Evolutionary conservation across 2,888 invertebrate genomes (phyloP).

Genomic region (Daptonema setosum): DNA sequence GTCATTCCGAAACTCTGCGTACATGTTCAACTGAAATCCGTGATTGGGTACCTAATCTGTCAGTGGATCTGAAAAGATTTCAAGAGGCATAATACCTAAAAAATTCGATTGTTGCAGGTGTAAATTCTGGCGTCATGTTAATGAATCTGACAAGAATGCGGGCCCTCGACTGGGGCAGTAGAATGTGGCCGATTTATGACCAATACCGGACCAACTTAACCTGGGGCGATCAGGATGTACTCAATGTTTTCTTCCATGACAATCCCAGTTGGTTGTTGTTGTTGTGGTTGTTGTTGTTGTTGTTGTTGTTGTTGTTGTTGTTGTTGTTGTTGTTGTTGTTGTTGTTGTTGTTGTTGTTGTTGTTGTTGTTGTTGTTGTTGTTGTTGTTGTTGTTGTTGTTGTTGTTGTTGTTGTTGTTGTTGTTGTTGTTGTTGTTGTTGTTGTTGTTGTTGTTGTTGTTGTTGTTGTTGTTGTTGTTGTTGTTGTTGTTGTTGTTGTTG

Average conservation of each 20-base stretch:
- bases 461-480: too few relatives aligned
- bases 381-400: too few relatives aligned
- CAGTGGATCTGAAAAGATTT: slow-evolving; percentile 50
- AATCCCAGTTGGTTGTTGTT: neutral
- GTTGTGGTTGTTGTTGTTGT: neutral
- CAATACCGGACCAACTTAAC: slow-evolving; percentile 64
- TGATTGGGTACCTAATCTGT: neutral
- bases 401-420: too few relatives aligned
- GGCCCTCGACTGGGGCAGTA: slow-evolving; percentile 57
- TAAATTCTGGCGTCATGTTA: slow-evolving; percentile 88
- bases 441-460: too few relatives aligned
- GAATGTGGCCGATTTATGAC: slow-evolving; percentile 58
- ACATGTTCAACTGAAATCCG: too few relatives aligned
- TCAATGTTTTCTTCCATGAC: slow-evolving; percentile 67
- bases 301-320: too few relatives aligned
- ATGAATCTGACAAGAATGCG: slow-evolving; percentile 86
- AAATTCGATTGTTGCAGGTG: slow-evolving; percentile 35
- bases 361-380: too few relatives aligned
- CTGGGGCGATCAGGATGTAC: slow-evolving; percentile 93
- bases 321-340: too few relatives aligned
- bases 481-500: too few relatives aligned
- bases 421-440: too few relatives aligned
- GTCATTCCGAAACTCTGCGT: too few relatives aligned
- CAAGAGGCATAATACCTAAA: slow-evolving; percentile 53
- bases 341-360: too few relatives aligned